Evolutionary conservation across 2,888 invertebrate genomes (phyloP).

Genomic region (Anaspis maculata): DNA sequence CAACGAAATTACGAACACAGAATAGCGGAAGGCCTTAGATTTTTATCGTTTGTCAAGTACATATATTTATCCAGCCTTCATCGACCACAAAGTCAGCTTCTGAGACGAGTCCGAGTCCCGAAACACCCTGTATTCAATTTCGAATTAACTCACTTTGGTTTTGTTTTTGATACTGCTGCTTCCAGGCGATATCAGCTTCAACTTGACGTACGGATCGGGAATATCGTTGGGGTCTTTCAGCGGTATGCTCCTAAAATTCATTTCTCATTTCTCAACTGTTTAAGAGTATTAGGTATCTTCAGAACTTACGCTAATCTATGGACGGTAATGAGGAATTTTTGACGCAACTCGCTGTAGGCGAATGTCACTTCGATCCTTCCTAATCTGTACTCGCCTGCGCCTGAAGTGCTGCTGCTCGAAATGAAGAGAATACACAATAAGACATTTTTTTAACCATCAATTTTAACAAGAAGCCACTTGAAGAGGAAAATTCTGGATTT

Average conservation of each 20-base stretch:
- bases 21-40: no score
- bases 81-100: no score
- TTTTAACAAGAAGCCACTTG: no score
- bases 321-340: constrained; percentile 70
- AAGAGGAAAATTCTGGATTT: no score
- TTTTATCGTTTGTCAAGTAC: no score
- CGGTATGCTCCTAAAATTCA: constrained; percentile 59
- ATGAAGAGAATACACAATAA: no score
- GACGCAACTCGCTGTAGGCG: constrained; percentile 70
- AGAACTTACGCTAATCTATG: constrained; percentile 79
- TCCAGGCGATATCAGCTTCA: constrained; percentile 70
- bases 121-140: background rate
- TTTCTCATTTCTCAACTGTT: background rate
- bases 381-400: constrained; percentile 34
- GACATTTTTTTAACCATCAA: no score
- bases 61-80: no score
- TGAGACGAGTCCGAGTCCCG: no score
- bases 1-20: no score
- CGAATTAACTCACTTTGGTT: constrained; percentile 52
- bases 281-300: background rate
- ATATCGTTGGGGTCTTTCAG: constrained; percentile 71
- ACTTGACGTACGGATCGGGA: constrained; percentile 83
- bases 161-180: constrained; percentile 63
- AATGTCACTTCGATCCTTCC: constrained; percentile 74
- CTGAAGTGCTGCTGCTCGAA: no score